phyloP scores from a whole-genome alignment of 1,140 invertebrate genomes.

The Argopecten irradians region DNA sequence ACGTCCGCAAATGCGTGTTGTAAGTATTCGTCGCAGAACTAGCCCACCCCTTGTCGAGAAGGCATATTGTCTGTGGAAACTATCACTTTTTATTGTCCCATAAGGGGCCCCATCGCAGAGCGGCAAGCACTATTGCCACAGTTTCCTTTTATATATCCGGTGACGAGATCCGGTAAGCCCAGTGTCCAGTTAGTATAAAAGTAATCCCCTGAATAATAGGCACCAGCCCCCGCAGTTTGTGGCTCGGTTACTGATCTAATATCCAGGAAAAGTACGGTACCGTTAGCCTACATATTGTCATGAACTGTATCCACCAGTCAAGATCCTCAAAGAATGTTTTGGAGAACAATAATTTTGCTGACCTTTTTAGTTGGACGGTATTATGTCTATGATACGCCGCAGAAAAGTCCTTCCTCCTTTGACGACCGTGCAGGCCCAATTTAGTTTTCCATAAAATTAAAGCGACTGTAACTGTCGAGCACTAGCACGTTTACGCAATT shows the following conservation, averaged over 20 bases:
- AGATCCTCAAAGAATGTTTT: neutral
- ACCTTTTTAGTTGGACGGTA: neutral
- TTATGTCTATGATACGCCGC: conserved; percentile 20
- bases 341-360: conserved; percentile 5
- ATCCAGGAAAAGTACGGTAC: conserved; percentile 27
- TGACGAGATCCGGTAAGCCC: too few relatives aligned
- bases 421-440: neutral
- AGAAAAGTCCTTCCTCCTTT: conserved; percentile 19
- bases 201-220: too few relatives aligned
- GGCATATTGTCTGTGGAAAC: conserved; percentile 32
- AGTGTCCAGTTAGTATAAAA: too few relatives aligned
- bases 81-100: conserved; percentile 29
- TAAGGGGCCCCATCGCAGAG: conserved; percentile 17
- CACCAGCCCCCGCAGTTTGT: neutral
- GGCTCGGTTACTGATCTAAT: conserved; percentile 8
- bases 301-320: too few relatives aligned
- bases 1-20: neutral
- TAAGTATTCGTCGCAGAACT: neutral
- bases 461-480: neutral
- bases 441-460: neutral
- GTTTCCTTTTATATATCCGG: conserved; percentile 9
- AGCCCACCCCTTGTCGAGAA: neutral
- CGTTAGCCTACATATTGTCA: conserved; percentile 29
- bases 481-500: neutral
- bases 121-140: conserved; percentile 6